phyloP scores from a whole-genome alignment of 2,113 vertebrate species.

The Callaeas wilsoni region DNA sequence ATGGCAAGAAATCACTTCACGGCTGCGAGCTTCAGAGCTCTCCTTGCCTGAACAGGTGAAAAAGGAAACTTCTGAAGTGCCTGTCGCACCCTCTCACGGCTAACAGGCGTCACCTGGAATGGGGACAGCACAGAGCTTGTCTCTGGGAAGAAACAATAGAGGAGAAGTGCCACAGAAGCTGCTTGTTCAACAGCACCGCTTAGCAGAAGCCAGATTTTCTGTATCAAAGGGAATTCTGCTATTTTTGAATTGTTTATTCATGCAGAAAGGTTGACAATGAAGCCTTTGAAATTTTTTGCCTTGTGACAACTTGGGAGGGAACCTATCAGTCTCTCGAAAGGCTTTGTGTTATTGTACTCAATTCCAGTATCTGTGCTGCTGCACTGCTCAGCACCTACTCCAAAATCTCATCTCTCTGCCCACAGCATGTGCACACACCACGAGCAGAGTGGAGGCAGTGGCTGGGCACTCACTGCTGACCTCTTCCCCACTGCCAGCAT shows the following conservation, averaged over 20 bases:
- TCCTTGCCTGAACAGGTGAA: neutral
- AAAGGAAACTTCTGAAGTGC: conserved; percentile 15
- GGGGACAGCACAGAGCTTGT: neutral
- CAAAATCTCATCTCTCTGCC: neutral
- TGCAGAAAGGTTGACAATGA: neutral
- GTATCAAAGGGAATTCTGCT: conserved; percentile 13
- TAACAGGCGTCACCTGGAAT: neutral
- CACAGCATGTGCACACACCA: neutral
- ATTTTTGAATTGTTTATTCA: conserved; percentile 2
- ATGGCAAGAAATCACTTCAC: conserved; percentile 24
- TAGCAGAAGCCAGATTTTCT: neutral
- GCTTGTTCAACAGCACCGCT: conserved; percentile 7
- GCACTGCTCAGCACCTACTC: neutral
- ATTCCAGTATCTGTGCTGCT: neutral
- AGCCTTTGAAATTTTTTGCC: neutral
- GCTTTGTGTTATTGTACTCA: neutral
- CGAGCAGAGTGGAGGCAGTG: neutral
- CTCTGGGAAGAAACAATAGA: conserved; percentile 29
- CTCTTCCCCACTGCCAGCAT: neutral
- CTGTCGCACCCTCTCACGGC: neutral
- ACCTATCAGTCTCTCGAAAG: neutral
- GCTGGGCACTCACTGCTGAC: neutral
- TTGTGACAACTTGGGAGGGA: neutral
- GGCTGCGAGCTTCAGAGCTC: neutral
- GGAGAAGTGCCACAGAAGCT: neutral